Conservation (phyloP, 2,113 vertebrate genomes). For the Craseonycteris thonglongyai region DNA sequence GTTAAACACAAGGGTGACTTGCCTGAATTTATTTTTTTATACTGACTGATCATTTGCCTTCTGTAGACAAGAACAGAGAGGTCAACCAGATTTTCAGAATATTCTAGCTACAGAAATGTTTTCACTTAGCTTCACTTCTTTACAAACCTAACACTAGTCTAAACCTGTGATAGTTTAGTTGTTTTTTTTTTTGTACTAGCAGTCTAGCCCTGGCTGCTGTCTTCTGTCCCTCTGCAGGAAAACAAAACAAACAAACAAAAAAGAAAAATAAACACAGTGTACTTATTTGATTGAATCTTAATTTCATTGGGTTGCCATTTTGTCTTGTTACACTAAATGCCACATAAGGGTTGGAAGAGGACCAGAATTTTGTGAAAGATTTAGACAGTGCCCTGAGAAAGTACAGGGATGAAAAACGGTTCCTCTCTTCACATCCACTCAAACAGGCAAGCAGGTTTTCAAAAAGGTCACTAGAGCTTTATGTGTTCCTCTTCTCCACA, state of each 20-base stretch:
- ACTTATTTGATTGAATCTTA: neutral
- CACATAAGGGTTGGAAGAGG: neutral
- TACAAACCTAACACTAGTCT: neutral
- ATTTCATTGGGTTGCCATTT: neutral
- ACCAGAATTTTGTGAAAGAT: neutral
- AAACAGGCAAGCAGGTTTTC: neutral
- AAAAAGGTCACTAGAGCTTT: neutral
- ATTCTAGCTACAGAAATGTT: neutral
- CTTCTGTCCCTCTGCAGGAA: neutral
- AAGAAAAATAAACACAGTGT: no score
- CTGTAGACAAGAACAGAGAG: neutral
- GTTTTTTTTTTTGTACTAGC: no score
- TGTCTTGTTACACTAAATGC: neutral
- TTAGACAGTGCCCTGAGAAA: neutral
- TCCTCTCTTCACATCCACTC: neutral
- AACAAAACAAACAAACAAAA: neutral
- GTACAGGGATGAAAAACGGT: neutral
- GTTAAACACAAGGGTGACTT: neutral
- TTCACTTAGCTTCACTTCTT: neutral
- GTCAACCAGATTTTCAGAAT: neutral
- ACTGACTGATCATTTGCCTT: neutral
- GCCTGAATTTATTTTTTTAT: neutral
- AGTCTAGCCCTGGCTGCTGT: neutral
- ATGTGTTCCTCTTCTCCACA: neutral
- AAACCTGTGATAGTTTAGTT: neutral